These are phyloP conservation scores for Lateolabrax maculatus DNA, from an alignment of 2,797 vertebrate species.

Conservation along the genomic window DNA sequence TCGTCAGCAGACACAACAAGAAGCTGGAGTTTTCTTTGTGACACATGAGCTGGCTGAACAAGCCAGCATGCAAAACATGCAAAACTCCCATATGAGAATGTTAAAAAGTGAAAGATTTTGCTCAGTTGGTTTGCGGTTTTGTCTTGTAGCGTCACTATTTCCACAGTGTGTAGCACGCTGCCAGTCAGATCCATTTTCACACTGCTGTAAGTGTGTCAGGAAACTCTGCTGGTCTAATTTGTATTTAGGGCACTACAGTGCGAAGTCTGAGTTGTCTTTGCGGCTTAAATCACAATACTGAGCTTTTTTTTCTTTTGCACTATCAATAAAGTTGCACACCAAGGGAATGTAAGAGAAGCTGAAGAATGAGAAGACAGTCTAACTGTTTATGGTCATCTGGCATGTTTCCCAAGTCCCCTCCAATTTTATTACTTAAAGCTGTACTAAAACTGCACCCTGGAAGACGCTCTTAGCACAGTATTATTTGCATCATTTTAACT, in stretches of 20 bases:
- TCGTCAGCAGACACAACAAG: neutral
- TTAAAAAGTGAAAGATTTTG: constrained; percentile 7
- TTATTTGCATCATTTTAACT: constrained; percentile 16
- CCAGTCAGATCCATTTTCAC: constrained; percentile 48
- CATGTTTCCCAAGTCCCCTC: constrained; percentile 10
- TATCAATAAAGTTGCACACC: constrained; percentile 21
- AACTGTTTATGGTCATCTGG: constrained; percentile 14
- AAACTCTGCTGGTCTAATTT: constrained; percentile 64
- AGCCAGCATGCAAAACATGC: too few relatives aligned
- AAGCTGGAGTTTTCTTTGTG: constrained; percentile 10
- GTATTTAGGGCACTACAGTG: constrained; percentile 38
- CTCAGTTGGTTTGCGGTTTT: constrained; percentile 47
- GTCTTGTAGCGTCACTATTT: constrained; percentile 58
- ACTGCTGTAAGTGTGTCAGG: constrained; percentile 62
- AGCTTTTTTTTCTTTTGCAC: neutral
- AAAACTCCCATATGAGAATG: neutral
- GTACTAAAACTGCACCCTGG: neutral
- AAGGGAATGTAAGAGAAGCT: constrained; percentile 14
- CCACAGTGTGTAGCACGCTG: constrained; percentile 29
- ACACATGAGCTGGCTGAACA: neutral
- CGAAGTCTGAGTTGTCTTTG: constrained; percentile 50
- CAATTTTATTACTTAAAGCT: constrained; percentile 9
- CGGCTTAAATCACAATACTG: constrained; percentile 41
- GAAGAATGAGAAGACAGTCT: constrained; percentile 21
- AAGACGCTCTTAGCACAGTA: neutral